Conservation (phyloP, 92 coral and sea anemone genomes). For the Bergia sp. region DNA sequence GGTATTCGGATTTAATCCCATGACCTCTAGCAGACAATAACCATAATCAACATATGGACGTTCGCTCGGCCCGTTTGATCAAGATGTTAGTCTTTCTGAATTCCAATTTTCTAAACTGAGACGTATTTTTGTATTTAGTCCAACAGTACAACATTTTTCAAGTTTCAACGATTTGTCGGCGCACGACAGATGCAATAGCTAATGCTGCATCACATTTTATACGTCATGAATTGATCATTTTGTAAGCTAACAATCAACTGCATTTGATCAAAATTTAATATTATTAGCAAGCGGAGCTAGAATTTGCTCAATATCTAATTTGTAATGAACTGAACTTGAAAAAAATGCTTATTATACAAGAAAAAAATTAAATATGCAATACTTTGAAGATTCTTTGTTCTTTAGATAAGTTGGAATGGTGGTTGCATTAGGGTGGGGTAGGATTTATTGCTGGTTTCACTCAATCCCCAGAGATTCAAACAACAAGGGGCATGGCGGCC, state of each 20-base stretch:
- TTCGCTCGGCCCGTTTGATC: not conserved
- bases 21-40: not conserved
- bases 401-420: not conserved
- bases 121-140: constrained; percentile 23
- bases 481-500: too few species aligned
- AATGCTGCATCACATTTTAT: not conserved
- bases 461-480: too few species aligned
- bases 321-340: not conserved
- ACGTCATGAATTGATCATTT: not conserved
- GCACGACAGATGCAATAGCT: not conserved
- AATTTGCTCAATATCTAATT: not conserved
- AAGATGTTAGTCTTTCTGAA: not conserved
- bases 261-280: not conserved
- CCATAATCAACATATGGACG: not conserved
- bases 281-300: not conserved
- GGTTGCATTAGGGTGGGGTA: not conserved
- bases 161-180: not conserved
- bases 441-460: not conserved
- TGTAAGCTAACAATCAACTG: not conserved
- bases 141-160: not conserved
- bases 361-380: not conserved
- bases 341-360: not conserved
- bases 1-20: not conserved
- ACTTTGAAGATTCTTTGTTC: not conserved
- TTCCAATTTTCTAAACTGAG: constrained; percentile 5